A percentile compares a stretch with the other conserved stretches of the same genome.
These are phyloP conservation scores for Ispidina picta DNA, from an alignment of 2,797 vertebrate genomes.

Conservation along the genomic window DNA sequence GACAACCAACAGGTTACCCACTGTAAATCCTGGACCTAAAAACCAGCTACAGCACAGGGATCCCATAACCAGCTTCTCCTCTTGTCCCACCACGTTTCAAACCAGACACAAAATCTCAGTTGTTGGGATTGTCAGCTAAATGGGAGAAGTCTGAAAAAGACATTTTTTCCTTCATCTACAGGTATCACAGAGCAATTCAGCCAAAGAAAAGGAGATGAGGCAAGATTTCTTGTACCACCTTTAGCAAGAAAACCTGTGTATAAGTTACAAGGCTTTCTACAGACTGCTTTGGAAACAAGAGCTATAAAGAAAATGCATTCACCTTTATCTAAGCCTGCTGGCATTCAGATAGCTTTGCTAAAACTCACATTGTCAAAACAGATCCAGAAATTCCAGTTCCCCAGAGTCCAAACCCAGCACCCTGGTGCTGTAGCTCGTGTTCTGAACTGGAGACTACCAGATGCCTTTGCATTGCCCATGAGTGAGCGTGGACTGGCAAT, in stretches of 20 bases:
- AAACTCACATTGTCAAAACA: not conserved
- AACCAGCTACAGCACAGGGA: not conserved
- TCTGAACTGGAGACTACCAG: not conserved
- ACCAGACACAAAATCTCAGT: not conserved
- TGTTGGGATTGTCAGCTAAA: not conserved
- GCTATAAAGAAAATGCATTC: not conserved
- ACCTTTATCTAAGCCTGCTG: not conserved
- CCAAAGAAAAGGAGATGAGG: not conserved
- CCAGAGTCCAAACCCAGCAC: not conserved
- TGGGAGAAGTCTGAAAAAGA: not conserved
- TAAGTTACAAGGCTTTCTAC: not conserved
- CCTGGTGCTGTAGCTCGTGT: accelerated
- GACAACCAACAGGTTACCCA: not conserved
- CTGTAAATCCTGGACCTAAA: not conserved
- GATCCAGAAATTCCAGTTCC: not conserved
- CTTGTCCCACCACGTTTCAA: not conserved
- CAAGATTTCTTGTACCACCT: not conserved
- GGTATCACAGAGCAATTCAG: not conserved
- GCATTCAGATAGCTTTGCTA: not conserved
- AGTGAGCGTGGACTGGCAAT: not conserved
- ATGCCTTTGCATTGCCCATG: not conserved
- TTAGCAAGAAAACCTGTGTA: not conserved
- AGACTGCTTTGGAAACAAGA: not conserved
- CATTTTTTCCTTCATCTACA: not conserved
- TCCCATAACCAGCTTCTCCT: not conserved